A percentile compares a stretch with the other conserved stretches of the same genome.
Evolutionary conservation across 1,140 invertebrate genomes (phyloP).

Genomic region (Megalopta genalis): DNA sequence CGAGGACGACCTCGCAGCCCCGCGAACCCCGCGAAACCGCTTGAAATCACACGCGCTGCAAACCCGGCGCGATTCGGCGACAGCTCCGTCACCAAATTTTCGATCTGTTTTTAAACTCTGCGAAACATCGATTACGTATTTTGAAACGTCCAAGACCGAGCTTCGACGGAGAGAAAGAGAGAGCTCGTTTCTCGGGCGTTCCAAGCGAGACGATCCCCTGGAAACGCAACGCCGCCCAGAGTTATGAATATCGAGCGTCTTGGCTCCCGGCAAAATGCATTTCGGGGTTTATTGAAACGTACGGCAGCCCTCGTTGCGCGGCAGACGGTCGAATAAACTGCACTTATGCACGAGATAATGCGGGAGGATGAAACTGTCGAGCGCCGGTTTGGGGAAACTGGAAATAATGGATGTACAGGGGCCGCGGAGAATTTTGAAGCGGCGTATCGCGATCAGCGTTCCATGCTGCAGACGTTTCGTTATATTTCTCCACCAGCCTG

Average conservation of each 20-base stretch:
- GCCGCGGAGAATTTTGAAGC: too few species aligned
- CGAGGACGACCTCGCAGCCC: conserved; percentile 3
- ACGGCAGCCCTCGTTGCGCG: neutral
- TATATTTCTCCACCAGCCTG: too few species aligned
- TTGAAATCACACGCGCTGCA: neutral
- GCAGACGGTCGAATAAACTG: neutral
- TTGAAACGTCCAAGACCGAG: too few species aligned
- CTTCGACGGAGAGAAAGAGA: too few species aligned
- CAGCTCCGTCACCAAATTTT: neutral
- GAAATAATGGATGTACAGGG: neutral
- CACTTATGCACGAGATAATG: neutral
- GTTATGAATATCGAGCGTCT: neutral
- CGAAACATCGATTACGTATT: too few species aligned
- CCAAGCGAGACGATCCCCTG: neutral
- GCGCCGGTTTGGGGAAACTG: neutral
- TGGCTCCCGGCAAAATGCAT: neutral
- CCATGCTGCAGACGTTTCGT: too few species aligned
- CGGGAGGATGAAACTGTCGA: neutral
- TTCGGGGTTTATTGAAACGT: conserved; percentile 2
- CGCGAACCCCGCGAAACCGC: neutral
- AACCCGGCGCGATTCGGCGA: too few species aligned
- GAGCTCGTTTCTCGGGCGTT: neutral
- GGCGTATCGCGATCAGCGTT: too few species aligned
- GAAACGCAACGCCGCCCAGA: neutral
- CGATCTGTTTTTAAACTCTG: neutral